These are phyloP conservation scores for Pristionchus japonicus DNA, from an alignment of 2,888 invertebrate genomes.

Conservation along the genomic window DNA sequence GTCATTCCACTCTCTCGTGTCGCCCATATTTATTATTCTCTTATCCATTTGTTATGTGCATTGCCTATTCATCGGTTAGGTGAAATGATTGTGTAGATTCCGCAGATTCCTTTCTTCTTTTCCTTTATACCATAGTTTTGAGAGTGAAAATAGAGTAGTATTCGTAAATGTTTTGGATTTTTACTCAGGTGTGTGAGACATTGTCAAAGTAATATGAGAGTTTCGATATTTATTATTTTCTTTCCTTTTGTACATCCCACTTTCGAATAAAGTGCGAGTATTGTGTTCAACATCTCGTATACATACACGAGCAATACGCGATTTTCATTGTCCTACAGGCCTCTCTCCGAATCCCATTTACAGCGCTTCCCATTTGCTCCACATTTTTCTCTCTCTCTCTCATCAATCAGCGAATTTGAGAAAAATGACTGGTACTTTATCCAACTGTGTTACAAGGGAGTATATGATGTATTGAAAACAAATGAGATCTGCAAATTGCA, in stretches of 20 bases:
- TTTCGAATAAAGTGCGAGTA: conserved; percentile 31
- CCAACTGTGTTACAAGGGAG: background rate
- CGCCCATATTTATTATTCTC: background rate
- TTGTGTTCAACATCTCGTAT: background rate
- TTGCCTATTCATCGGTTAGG: conserved; percentile 2
- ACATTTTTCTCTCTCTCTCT: no score
- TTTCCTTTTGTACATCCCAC: background rate
- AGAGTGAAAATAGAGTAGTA: conserved; percentile 1
- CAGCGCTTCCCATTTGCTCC: no score
- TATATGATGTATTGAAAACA: background rate
- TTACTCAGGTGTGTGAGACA: conserved; percentile 28
- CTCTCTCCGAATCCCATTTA: no score
- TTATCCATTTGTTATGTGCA: background rate
- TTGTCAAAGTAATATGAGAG: conserved; percentile 28
- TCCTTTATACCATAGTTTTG: background rate
- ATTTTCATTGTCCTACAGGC: no score
- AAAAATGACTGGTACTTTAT: background rate
- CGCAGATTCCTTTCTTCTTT: background rate
- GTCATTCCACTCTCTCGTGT: background rate
- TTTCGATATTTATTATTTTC: conserved; percentile 16
- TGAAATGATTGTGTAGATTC: conserved; percentile 5
- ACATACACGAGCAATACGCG: no score
- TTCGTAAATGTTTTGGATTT: background rate
- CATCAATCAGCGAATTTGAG: no score
- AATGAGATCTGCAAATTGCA: background rate